Base-by-base conservation (phyloP, 2,113 vertebrate genomes). In the Solenodon paradoxus region DNA sequence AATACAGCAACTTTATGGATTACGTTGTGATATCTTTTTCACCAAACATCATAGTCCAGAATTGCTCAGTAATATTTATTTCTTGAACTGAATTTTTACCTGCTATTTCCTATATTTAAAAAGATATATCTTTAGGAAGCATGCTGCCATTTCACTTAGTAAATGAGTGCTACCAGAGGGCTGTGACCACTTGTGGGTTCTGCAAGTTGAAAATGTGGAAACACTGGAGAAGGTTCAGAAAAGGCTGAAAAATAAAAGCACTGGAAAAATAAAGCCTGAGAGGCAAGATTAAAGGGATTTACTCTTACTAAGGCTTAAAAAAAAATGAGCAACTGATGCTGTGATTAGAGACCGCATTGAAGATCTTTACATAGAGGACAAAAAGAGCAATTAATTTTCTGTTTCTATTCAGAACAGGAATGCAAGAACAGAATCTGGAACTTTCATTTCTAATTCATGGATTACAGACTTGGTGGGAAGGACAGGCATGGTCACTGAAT, bases 181-280 rank as follows among this genome's bases (percentile, higher is more conserved):
- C 45, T 24, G 68, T 49, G 87, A 49, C 78, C 96, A 30, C 88
- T 92, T 95, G 92, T 88, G 95, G 94, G 90, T 87, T 92, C 89
- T 95, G 71, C 49, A 78, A 61, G 92, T 92, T 90, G 57, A 49
- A 88, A 90, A 95, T 81, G 95, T 88, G 87, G 96, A 86, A 95
- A 96, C 13, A 0, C 55, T 96, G 95, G 90, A 94, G 94, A 96
- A 79, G 32, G 51, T 97, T 98, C 96, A 97, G 95, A 87, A 95
- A 95, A 92, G 81, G 71, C 78, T 83, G 92, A 85, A 95, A 95
- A 95, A 95, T 79, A 77, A 93, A 94, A 94, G 90, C 32, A 1
- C 84, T 96, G 64, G 94, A 59, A 84, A 95, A 96, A 61, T 35
- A 92, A 88, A 88, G 74, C 35, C 49, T 57, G 17, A 89, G 63